Percentiles rank a stretch among this genome's conserved stretches.
phyloP scores from a whole-genome alignment of 64 coral and sea anemone species.

The Hydrozoanthus tunicans region DNA sequence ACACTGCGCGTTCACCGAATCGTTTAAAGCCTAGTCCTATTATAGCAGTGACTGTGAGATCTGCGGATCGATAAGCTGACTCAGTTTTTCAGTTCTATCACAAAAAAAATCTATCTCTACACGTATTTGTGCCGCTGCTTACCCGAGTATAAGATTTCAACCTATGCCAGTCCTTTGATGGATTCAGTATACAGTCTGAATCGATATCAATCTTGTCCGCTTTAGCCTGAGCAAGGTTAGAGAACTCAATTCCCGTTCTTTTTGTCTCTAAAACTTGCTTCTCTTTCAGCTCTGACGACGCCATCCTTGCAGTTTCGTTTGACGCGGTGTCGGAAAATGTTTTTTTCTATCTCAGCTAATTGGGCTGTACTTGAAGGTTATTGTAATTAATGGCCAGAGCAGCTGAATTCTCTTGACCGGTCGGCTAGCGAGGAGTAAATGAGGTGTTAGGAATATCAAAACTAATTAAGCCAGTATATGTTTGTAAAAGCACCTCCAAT shows the following conservation, averaged over 20 bases:
- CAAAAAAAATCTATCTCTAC: no score
- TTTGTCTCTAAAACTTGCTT: constrained; percentile 25
- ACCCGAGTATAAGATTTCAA: constrained; percentile 16
- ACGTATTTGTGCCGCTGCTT: neutral
- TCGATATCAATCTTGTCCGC: constrained; percentile 35
- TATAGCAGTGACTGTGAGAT: no score
- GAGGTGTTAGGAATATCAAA: no score
- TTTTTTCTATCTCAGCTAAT: neutral
- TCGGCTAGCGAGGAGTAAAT: no score
- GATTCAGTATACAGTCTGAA: constrained; percentile 24
- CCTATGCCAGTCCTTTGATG: constrained; percentile 32
- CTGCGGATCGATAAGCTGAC: no score
- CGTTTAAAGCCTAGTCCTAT: no score
- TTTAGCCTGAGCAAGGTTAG: constrained; percentile 6
- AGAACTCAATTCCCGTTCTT: constrained; percentile 31
- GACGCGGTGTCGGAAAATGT: neutral
- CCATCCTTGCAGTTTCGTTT: constrained; percentile 1
- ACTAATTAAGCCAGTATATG: no score
- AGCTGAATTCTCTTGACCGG: neutral
- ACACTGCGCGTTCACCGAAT: no score
- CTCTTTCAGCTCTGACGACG: constrained; percentile 1
- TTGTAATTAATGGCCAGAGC: neutral
- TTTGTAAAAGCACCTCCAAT: no score
- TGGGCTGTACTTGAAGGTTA: neutral
- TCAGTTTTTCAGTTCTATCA: no score